Evolutionary conservation across 2,797 vertebrate species (phyloP).

Genomic region (Phrynocephalus vlangalii): DNA sequence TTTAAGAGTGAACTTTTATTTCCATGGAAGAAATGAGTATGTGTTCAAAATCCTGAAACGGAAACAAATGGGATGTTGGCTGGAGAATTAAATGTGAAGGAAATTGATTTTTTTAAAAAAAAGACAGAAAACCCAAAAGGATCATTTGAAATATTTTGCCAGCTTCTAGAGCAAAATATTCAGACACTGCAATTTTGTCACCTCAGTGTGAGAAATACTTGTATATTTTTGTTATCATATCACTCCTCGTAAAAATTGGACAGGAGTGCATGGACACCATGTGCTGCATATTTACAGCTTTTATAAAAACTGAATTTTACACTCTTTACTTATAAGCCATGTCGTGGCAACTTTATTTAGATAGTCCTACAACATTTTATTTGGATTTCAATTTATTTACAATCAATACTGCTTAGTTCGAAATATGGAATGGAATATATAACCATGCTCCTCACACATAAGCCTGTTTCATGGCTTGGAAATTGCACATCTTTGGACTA

Average conservation of each 20-base stretch:
- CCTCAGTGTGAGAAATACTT: background rate
- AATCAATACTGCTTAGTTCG: background rate
- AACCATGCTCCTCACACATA: background rate
- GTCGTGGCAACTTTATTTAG: background rate
- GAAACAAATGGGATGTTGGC: background rate
- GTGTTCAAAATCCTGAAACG: background rate
- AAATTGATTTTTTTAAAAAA: too few relatives aligned
- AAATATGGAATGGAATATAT: background rate
- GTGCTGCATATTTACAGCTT: background rate
- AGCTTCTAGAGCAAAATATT: background rate
- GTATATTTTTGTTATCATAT: background rate
- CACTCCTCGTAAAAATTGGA: background rate
- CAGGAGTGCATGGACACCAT: background rate
- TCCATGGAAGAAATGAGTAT: background rate
- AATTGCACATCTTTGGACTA: too few relatives aligned
- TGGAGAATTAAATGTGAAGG: too few relatives aligned
- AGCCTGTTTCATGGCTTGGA: too few relatives aligned
- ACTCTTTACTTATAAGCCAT: background rate
- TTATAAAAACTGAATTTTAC: background rate
- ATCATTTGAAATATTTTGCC: background rate
- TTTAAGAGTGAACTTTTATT: background rate
- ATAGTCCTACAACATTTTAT: background rate
- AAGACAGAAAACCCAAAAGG: background rate
- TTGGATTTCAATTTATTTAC: background rate
- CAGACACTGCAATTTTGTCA: background rate